Evolutionary conservation across 2,888 invertebrate genomes (phyloP), one percentile per base, ranked within the genome.

Genomic region (Melieria crassipennis): DNA sequence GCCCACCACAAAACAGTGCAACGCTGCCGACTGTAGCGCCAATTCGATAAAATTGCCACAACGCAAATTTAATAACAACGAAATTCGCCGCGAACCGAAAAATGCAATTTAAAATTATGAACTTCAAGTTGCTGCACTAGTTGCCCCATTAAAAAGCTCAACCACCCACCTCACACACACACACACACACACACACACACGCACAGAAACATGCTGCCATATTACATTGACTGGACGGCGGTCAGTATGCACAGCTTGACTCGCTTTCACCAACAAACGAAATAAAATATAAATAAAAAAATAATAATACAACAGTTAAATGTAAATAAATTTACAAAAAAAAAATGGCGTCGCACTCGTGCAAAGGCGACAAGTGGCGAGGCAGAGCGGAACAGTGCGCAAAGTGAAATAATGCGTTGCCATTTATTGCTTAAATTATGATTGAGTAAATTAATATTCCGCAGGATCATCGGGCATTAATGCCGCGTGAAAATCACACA

Each of bases 381-480:
- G 5, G 16, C 43, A 64, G 13, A n/a, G 45, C 45, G 9, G 9
- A 64, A 9, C 13, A 45, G 43, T 52, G 9, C 7, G 13, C 43
- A 64, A 64, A 56, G 16, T 4, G 16, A 4, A 56, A 58, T 48
- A 58, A 60, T 58, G 30, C 47, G n/a, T 42, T 66, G 65, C 10
- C 61, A 52, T 72, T 72, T 58, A 66, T 72, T 66, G 66, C 64
- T 70, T 66, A 66, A 64, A 64, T 45, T 45, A 48, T 55, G 52
- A 66, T 66, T 66, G 60, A 58, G 58, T 66, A 72, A 70, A 70
- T 63, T 60, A 65, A 70, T 65, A 70, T 60, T 60, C 55, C 48
- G 65, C 65, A 55, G 46, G 65, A 70, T 46, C 46, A 48, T 69
- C 30, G 30, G 30, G 42, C 43, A 45, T 61, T 60, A 61, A 48